These are phyloP conservation scores for Toxotes jaculatrix DNA, from an alignment of 2,113 vertebrate genomes.

Conservation along the genomic window DNA sequence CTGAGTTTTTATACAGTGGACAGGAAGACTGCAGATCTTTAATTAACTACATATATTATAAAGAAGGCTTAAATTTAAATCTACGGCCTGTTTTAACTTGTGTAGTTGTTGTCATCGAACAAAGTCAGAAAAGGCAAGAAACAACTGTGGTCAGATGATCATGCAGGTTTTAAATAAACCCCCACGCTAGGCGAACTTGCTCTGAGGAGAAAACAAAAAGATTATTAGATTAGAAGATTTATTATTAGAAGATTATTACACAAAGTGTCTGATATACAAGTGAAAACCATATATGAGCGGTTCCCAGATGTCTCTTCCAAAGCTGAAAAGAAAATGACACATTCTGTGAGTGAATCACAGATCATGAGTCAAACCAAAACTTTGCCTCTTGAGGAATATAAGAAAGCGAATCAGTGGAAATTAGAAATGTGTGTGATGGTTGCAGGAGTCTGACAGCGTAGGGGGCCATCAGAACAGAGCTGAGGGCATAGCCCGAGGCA, in stretches of 20 bases:
- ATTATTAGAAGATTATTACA: too few relatives aligned
- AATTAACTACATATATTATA: neutral
- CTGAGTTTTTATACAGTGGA: neutral
- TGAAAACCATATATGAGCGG: neutral
- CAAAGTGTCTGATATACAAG: neutral
- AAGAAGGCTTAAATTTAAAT: neutral
- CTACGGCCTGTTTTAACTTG: neutral
- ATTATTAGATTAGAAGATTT: too few relatives aligned
- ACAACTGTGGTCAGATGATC: neutral
- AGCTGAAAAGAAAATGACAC: neutral
- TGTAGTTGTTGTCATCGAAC: neutral
- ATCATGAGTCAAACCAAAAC: constrained; percentile 10
- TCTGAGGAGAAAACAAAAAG: neutral
- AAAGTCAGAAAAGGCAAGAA: neutral
- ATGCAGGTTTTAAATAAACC: neutral
- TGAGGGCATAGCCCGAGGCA: constrained; percentile 62
- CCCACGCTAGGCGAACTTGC: neutral
- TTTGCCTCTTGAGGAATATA: constrained; percentile 17
- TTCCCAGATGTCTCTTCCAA: neutral
- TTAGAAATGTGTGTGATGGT: constrained; percentile 49
- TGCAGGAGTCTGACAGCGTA: constrained; percentile 29
- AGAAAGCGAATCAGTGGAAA: constrained; percentile 26
- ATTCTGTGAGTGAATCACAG: neutral
- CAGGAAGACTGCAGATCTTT: neutral
- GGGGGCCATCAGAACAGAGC: constrained; percentile 45